Evolutionary conservation across 2,797 vertebrate genomes (phyloP).

Genomic region (Mallotus villosus): DNA sequence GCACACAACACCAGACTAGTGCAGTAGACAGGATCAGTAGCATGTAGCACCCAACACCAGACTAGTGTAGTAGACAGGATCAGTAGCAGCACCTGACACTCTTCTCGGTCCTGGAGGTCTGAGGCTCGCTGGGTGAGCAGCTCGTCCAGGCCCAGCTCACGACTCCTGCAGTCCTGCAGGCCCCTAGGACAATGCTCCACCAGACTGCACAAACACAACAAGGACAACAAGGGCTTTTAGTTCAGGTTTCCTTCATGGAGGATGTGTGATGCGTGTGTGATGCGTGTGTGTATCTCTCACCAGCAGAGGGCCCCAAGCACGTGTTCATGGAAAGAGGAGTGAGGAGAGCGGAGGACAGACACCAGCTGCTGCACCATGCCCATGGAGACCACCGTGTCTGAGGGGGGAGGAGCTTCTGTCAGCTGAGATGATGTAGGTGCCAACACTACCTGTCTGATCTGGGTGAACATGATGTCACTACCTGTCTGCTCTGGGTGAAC

Average conservation of each 20-base stretch:
- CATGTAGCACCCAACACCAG: too few relatives aligned
- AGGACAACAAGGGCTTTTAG: too few relatives aligned
- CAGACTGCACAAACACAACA: conserved; percentile 67
- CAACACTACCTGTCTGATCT: too few relatives aligned
- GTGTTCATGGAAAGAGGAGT: conserved; percentile 86
- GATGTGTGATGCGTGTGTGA: not conserved
- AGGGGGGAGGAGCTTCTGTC: not conserved
- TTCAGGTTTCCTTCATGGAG: not conserved
- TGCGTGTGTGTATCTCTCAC: conserved; percentile 57
- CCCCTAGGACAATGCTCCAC: conserved; percentile 80
- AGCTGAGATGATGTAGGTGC: not conserved
- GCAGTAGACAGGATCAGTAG: too few relatives aligned
- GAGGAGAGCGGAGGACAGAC: conserved; percentile 81
- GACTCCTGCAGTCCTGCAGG: conserved; percentile 74
- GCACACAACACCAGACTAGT: too few relatives aligned
- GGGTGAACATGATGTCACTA: too few relatives aligned
- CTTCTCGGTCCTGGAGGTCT: conserved; percentile 79
- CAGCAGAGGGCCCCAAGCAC: conserved; percentile 88
- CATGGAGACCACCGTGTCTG: conserved; percentile 85
- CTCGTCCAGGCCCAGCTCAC: conserved; percentile 80
- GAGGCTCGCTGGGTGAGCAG: conserved; percentile 76
- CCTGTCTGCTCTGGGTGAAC: too few relatives aligned
- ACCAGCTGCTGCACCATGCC: conserved; percentile 91
- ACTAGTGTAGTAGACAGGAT: too few relatives aligned
- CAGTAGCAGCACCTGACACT: conserved; percentile 77